Percentiles rank a stretch among this genome's conserved stretches.
phyloP scores from a whole-genome alignment of 2,113 vertebrate genomes.

The Ranitomeya variabilis region DNA sequence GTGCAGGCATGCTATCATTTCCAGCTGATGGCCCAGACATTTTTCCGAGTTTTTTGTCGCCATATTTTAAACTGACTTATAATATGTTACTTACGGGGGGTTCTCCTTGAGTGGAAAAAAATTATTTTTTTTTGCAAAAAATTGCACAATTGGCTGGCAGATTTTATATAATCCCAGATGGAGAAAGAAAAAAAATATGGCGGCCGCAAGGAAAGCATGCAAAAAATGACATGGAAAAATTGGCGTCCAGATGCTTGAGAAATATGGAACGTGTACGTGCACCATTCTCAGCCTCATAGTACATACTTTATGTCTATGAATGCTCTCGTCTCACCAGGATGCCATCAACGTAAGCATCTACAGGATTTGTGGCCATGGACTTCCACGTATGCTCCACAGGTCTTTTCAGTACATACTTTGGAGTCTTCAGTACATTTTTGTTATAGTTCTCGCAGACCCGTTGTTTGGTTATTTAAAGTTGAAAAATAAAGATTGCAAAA shows the following conservation, averaged over 20 bases:
- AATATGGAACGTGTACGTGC: no score
- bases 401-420: no score
- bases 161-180: no score
- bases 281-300: no score
- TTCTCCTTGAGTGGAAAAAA: neutral
- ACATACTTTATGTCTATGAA: neutral
- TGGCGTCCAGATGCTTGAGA: neutral
- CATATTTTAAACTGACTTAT: neutral
- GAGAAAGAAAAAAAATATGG: neutral
- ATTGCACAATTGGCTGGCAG: neutral
- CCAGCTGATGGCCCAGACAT: neutral
- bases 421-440: no score
- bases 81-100: neutral
- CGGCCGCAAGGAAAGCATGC: neutral
- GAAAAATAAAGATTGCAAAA: no score
- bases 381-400: neutral
- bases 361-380: neutral
- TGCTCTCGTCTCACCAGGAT: neutral
- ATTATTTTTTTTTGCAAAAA: neutral
- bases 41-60: neutral
- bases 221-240: neutral
- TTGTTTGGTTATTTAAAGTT: no score
- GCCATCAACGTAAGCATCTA: no score
- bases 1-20: neutral
- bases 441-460: no score